These are phyloP conservation scores for Mimas tiliae DNA, from an alignment of 2,888 invertebrate species.

Conservation along the genomic window DNA sequence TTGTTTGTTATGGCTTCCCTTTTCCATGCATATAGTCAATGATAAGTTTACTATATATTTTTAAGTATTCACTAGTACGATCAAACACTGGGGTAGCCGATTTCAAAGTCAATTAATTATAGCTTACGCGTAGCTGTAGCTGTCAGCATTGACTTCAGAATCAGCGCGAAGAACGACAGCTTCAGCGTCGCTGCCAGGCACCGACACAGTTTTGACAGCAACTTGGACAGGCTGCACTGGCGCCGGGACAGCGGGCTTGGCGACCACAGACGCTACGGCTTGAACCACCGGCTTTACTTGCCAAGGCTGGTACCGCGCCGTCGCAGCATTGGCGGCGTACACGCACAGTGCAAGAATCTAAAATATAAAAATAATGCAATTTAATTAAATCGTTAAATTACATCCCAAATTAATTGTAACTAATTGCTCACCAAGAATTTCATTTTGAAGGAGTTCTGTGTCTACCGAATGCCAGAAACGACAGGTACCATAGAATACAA, in stretches of 20 bases:
- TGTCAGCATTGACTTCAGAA: constrained; percentile 43
- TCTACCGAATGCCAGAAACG: constrained; percentile 34
- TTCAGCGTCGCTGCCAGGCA: constrained; percentile 38
- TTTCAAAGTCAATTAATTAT: too few species aligned
- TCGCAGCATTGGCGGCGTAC: constrained; percentile 53
- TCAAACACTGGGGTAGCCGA: too few species aligned
- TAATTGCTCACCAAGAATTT: constrained; percentile 44
- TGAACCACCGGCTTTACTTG: constrained; percentile 4
- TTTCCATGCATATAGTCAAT: too few species aligned
- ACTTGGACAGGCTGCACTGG: constrained; percentile 26
- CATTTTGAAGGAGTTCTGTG: constrained; percentile 46
- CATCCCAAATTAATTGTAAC: neutral
- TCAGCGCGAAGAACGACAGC: constrained; percentile 48
- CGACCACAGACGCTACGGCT: constrained; percentile 20
- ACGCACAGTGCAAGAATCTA: constrained; percentile 56
- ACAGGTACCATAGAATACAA: constrained; percentile 36
- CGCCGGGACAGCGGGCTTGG: constrained; percentile 25
- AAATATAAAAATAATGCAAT: constrained; percentile 12
- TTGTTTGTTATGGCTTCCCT: too few species aligned
- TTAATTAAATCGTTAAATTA: neutral
- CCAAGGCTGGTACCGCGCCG: constrained; percentile 32
- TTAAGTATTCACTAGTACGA: too few species aligned
- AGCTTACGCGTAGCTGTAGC: constrained; percentile 53
- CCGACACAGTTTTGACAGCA: constrained; percentile 31
- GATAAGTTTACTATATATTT: too few species aligned